Base-by-base conservation (phyloP, 2,888 invertebrate genomes). In the Colostygia pectinataria region DNA sequence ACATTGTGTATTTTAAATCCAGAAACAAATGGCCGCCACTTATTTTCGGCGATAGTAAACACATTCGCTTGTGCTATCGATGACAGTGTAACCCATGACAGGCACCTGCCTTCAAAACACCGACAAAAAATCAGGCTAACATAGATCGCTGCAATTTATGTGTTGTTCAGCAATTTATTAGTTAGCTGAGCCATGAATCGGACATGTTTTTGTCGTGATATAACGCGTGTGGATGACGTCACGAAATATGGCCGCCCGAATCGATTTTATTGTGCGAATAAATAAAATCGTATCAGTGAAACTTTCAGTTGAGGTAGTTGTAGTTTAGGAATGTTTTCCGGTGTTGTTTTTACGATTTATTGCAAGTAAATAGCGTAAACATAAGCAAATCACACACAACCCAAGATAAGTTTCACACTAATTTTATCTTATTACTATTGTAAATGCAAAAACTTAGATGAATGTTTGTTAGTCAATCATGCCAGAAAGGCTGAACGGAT, bases 131-230 rank as follows among this genome's bases (percentile, higher is more conserved):
- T 63, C 65, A 61, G 53, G 59, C 67, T 62, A 71, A 63, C 74
- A 71, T 70, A 66, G 66, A 73, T 71, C 65, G 60, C 57, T 15
- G 48, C 55, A 69, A 74, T 74, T 74, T 74, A 74, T 73, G 57
- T 61, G 62, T 57, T 50, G 59, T 61, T 62, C 65, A 58, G 57
- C 70, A 66, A 74, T 74, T 73, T 74, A 74, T 74, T 71, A 70
- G 68, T 63, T 62, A 49, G 48, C 58, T 55, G 59, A 57, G 62
- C 65, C 72, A 74, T 74, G 74, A 73, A 74, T 74, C 63, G 66
- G 37, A 58, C 71, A 58, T 68, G 74, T 74, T 73, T 74, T 73
- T 71, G 71, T 65, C 64, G 58, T 61, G 64, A 62, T 66, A 70
- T 68, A 70, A 71, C 68, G 70, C 55, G 62, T 67, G 67, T 53